phyloP scores from a whole-genome alignment of 1,140 invertebrate genomes.

The Drosophila melanica region DNA sequence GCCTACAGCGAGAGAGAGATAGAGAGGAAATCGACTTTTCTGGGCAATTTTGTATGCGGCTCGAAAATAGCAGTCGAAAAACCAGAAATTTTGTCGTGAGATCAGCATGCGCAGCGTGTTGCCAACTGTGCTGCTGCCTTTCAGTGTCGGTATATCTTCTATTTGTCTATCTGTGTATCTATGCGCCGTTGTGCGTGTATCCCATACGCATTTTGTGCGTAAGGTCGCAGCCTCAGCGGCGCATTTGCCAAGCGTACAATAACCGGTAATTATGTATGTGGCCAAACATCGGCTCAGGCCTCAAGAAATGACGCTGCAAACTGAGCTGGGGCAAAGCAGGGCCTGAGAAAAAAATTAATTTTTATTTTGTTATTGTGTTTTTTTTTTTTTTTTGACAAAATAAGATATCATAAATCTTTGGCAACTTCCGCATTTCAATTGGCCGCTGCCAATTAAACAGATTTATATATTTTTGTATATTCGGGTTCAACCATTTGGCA shows the following conservation, averaged over 20 bases:
- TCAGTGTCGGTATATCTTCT: conserved; percentile 17
- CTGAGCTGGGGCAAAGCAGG: neutral
- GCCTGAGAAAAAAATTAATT: conserved; percentile 60
- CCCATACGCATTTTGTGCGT: conserved; percentile 74
- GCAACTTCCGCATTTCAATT: conserved; percentile 73
- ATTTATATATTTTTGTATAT: conserved; percentile 1
- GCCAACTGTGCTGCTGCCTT: conserved; percentile 29
- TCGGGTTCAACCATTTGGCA: neutral
- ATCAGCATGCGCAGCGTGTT: conserved; percentile 69
- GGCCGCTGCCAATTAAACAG: conserved; percentile 29
- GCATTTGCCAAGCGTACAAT: conserved; percentile 64
- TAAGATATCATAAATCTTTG: conserved; percentile 64
- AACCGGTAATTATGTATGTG: conserved; percentile 75
- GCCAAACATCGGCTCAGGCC: conserved; percentile 43
- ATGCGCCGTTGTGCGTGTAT: conserved; percentile 36
- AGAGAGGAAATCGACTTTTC: conserved; percentile 39
- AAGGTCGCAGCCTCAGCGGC: conserved; percentile 71
- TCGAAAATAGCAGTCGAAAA: conserved; percentile 45
- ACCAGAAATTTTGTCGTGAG: conserved; percentile 52
- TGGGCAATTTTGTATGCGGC: conserved; percentile 31
- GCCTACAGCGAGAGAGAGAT: conserved; percentile 14
- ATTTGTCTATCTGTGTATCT: conserved; percentile 3
- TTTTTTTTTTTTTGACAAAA: conserved; percentile 16
- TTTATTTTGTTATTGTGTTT: neutral
- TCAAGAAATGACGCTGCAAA: conserved; percentile 69